Percentiles rank a stretch among this genome's conserved stretches.
phyloP scores from a whole-genome alignment of 2,888 invertebrate species.

The Scrobipalpa costella region DNA sequence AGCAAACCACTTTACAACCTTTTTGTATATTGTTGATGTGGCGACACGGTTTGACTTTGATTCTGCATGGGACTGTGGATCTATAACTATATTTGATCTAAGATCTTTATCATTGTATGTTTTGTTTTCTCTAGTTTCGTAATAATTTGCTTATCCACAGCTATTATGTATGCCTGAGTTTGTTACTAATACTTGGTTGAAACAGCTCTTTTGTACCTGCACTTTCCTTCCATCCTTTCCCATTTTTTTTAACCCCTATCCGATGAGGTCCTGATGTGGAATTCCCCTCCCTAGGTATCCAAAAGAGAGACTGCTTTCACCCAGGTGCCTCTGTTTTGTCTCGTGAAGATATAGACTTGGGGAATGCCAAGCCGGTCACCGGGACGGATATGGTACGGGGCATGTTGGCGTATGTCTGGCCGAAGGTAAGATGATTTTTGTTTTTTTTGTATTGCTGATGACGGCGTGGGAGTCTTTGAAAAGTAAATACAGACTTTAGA shows the following conservation, averaged over 20 bases:
- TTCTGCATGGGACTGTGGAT: too few species aligned
- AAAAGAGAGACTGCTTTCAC: slow-evolving; percentile 93
- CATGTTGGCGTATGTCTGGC: slow-evolving; percentile 97
- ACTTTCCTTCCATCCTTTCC: slow-evolving; percentile 41
- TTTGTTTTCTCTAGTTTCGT: slow-evolving; percentile 16
- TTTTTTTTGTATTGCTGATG: slow-evolving; percentile 22
- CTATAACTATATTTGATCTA: too few species aligned
- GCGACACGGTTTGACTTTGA: too few species aligned
- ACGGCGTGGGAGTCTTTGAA: background rate
- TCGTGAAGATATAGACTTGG: slow-evolving; percentile 83
- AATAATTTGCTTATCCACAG: slow-evolving; percentile 20
- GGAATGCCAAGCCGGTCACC: slow-evolving; percentile 82
- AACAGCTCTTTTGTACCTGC: slow-evolving; percentile 66
- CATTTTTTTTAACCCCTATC: slow-evolving; percentile 31
- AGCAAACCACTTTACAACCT: too few species aligned
- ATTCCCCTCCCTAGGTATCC: slow-evolving; percentile 75
- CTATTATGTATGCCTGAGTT: slow-evolving; percentile 33
- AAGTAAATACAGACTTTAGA: background rate
- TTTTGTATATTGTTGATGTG: too few species aligned
- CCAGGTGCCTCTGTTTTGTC: slow-evolving; percentile 89
- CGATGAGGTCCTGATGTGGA: slow-evolving; percentile 45
- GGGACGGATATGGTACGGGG: slow-evolving; percentile 90
- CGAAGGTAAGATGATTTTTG: slow-evolving; percentile 83
- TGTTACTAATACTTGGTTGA: slow-evolving; percentile 76
- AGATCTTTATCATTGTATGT: background rate